These are phyloP conservation scores for Campoplex nolae DNA, from an alignment of 2,888 invertebrate species.

Conservation along the genomic window DNA sequence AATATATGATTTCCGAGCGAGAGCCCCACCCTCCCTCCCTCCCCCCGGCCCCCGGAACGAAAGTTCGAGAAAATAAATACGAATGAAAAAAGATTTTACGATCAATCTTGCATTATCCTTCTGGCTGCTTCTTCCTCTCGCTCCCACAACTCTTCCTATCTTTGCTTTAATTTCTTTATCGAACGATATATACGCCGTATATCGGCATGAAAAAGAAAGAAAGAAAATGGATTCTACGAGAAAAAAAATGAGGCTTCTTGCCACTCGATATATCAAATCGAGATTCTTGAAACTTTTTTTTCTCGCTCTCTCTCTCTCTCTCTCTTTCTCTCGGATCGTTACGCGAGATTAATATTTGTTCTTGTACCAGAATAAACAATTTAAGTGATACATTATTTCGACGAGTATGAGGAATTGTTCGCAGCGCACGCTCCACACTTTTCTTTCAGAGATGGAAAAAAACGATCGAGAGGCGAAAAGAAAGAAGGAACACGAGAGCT, in stretches of 20 bases:
- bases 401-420: constrained; percentile 81
- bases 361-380: constrained; percentile 40
- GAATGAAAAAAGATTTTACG: constrained; percentile 54
- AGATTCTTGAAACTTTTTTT: constrained; percentile 41
- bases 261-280: constrained; percentile 49
- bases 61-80: constrained; percentile 23
- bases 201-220: constrained; percentile 32
- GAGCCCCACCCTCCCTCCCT: constrained; percentile 3
- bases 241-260: constrained; percentile 41
- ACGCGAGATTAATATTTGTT: constrained; percentile 29
- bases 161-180: background rate
- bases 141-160: background rate
- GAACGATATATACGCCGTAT: constrained; percentile 15
- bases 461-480: constrained; percentile 8
- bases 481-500: constrained; percentile 37
- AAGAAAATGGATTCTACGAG: constrained; percentile 45
- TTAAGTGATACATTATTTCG: constrained; percentile 72
- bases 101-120: constrained; percentile 45
- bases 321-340: constrained; percentile 21
- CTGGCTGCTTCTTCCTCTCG: constrained; percentile 19
- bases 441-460: constrained; percentile 37
- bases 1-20: constrained; percentile 19
- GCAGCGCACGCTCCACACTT: constrained; percentile 80
- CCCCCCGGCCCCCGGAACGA: constrained; percentile 6
- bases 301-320: constrained; percentile 7